Evolutionary conservation across 1,140 invertebrate genomes (phyloP), one percentile per base, ranked within the genome.

Genomic region (Ceratitis capitata): DNA sequence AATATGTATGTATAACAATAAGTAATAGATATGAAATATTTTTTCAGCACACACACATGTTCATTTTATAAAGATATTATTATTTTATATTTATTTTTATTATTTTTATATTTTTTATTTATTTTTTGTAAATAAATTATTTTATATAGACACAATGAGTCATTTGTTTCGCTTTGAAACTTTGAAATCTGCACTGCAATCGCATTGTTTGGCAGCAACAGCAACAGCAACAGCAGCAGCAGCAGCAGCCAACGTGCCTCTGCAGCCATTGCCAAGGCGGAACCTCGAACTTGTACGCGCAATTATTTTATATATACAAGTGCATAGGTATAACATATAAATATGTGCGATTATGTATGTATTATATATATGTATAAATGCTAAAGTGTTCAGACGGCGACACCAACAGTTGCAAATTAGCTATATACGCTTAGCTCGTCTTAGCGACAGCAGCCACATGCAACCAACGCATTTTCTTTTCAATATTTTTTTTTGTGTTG

Each of bases 221-320:
- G 16, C 35, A 7, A 35, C 64, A 39, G 16, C 35, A 7, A 35
- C 64, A 39, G 35, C 64, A 69, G 6, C 64, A 42, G 35, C 29
- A 39, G 16, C 35, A 7, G 16, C 64, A 39, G n/a, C n/a, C n/a
- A n/a, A n/a, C n/a, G n/a, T n/a, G n/a, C 29, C 35, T 39, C 64
- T 69, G 64, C 35, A 39, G 7, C n/a, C 64, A 69, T 26, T 69
- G 64, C 64, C 64, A 69, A 69, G 64, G 64, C 64, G 64, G 64
- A 69, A 69, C 64, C 64, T 69, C 64, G 64, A 69, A 69, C 64
- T 69, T 69, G 64, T 69, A 23, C 64, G 64, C 64, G 29, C 64
- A 16, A 1, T 32, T 64, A 64, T 64, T 26, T 9, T 69, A 3
- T 32, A 39, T 69, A 69, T 69, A 4, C 16, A 69, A 35, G 32